A percentile compares a stretch with the other conserved stretches of the same genome.
These are phyloP conservation scores for Caprella mutica DNA, from an alignment of 2,888 invertebrate species.

Conservation along the genomic window DNA sequence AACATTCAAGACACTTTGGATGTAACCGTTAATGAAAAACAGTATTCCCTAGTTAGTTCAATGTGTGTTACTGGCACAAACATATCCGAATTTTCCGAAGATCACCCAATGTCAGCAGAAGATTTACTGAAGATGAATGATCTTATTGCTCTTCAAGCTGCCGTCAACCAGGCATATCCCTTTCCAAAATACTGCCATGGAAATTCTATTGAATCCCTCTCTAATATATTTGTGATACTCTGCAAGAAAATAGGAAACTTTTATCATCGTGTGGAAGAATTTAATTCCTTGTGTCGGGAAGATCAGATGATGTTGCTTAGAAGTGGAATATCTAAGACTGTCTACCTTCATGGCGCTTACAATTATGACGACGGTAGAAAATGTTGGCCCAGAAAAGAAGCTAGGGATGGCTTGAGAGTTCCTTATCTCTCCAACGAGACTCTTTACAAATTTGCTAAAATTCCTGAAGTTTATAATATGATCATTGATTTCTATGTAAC, in stretches of 20 bases:
- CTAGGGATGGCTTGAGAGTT: conserved; percentile 19
- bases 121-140: conserved; percentile 15
- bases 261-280: conserved; percentile 19
- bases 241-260: conserved; percentile 22
- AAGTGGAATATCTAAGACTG: conserved; percentile 26
- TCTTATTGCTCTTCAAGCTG: conserved; percentile 16
- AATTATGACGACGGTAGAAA: conserved; percentile 20
- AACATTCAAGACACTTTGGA: not conserved
- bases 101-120: conserved; percentile 6
- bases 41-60: too few species aligned
- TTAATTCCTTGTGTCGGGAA: conserved; percentile 10
- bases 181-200: conserved; percentile 24
- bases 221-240: conserved; percentile 24
- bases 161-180: conserved; percentile 16
- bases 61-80: too few species aligned
- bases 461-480: conserved; percentile 13
- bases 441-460: conserved; percentile 14
- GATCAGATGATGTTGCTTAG: conserved; percentile 21
- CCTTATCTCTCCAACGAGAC: conserved; percentile 16
- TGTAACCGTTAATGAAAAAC: not conserved
- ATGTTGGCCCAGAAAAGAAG: conserved; percentile 18
- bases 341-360: conserved; percentile 26
- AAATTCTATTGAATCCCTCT: conserved; percentile 20
- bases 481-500: conserved; percentile 23
- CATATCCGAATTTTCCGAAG: not conserved